phyloP scores from a whole-genome alignment of 1,140 invertebrate species.

The Eurosta solidaginis region DNA sequence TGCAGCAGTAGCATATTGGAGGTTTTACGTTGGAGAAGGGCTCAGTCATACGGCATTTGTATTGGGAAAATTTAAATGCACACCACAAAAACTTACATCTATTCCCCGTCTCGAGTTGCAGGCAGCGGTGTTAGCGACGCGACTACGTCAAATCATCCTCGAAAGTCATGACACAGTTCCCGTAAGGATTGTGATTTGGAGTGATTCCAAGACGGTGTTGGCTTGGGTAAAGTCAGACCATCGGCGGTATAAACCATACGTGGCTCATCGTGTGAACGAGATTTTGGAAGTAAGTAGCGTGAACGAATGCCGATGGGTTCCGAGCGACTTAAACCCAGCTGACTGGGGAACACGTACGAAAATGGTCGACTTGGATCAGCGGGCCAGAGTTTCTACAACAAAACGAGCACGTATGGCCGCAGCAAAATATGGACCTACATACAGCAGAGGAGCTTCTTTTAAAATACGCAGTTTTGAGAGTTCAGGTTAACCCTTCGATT shows the following conservation, averaged over 20 bases:
- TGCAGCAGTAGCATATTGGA: neutral
- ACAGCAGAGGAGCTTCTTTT: neutral
- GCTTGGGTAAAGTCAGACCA: no score
- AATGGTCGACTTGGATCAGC: neutral
- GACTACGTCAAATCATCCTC: neutral
- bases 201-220: no score
- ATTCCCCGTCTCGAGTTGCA: slow-evolving; percentile 59
- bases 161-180: neutral
- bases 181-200: no score
- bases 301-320: slow-evolving; percentile 29
- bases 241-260: slow-evolving; percentile 34
- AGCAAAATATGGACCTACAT: no score
- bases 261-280: slow-evolving; percentile 35
- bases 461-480: no score
- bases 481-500: no score
- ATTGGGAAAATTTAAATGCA: no score
- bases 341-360: slow-evolving; percentile 7
- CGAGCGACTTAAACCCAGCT: slow-evolving; percentile 22
- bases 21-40: no score
- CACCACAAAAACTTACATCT: slow-evolving; percentile 35
- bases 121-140: slow-evolving; percentile 42
- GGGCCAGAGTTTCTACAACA: neutral
- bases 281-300: slow-evolving; percentile 41
- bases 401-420: neutral
- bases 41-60: no score